Evolutionary conservation across 1,140 invertebrate species (phyloP).

Genomic region (Bombyx mandarina): DNA sequence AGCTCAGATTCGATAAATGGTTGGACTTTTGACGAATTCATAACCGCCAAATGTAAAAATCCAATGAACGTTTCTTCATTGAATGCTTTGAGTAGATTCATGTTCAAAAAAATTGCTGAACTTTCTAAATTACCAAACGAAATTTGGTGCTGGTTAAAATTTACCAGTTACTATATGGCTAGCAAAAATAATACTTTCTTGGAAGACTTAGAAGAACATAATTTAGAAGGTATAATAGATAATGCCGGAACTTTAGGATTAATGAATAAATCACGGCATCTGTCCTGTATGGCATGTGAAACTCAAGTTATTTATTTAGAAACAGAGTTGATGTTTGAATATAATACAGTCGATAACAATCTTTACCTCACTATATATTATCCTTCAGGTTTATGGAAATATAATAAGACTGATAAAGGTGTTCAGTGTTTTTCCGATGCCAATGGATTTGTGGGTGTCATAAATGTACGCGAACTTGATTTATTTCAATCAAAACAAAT

Average conservation of each 20-base stretch:
- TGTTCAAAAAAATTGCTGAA: constrained; percentile 46
- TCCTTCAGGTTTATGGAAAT: constrained; percentile 54
- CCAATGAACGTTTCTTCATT: constrained; percentile 33
- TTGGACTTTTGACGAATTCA: constrained; percentile 35
- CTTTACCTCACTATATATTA: constrained; percentile 49
- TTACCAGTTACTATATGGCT: not conserved
- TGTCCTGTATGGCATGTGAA: constrained; percentile 51
- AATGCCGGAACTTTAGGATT: constrained; percentile 34
- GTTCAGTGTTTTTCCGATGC: constrained; percentile 58
- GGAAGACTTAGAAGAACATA: not conserved
- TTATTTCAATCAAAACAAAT: constrained; percentile 14
- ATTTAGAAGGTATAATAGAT: constrained; percentile 32
- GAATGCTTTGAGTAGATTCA: constrained; percentile 30
- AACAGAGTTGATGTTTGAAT: constrained; percentile 45
- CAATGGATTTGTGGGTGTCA: constrained; percentile 40
- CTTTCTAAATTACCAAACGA: constrained; percentile 24
- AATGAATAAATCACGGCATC: constrained; percentile 14
- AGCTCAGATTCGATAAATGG: constrained; percentile 14
- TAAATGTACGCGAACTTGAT: constrained; percentile 34
- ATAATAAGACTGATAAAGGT: constrained; percentile 38
- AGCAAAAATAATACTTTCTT: constrained; percentile 1
- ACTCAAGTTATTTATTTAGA: constrained; percentile 32
- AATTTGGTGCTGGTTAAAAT: constrained; percentile 48
- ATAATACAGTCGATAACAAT: constrained; percentile 26
- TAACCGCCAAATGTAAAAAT: constrained; percentile 28